Conservation (phyloP, 2,888 invertebrate species). For the Scotopteryx bipunctaria region DNA sequence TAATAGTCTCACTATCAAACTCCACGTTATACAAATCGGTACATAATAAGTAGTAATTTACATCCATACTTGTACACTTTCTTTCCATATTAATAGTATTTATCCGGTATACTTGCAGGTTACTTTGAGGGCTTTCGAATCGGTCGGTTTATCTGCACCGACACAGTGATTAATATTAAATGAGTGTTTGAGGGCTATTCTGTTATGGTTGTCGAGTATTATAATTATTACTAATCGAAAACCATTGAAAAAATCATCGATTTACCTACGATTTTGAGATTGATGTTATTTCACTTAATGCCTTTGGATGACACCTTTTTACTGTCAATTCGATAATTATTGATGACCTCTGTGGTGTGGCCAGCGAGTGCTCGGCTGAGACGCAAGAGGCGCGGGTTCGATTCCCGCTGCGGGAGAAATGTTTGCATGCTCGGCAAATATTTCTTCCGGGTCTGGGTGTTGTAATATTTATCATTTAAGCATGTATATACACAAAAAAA, state of each 20-base stretch:
- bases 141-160: slow-evolving; percentile 46
- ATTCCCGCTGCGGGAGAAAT: too few species aligned
- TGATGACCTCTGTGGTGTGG: too few species aligned
- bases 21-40: neutral
- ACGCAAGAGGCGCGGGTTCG: too few species aligned
- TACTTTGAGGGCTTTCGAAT: slow-evolving; percentile 44
- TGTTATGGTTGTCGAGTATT: slow-evolving; percentile 31
- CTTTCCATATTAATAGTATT: slow-evolving; percentile 20
- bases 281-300: too few species aligned
- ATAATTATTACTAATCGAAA: neutral
- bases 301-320: too few species aligned
- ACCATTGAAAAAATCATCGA: neutral
- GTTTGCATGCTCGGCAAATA: too few species aligned
- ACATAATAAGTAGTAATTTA: slow-evolving; percentile 1
- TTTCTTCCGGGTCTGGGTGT: too few species aligned
- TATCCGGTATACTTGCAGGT: slow-evolving; percentile 19
- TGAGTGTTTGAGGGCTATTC: slow-evolving; percentile 46
- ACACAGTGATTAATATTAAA: slow-evolving; percentile 49
- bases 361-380: too few species aligned
- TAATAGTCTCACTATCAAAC: neutral
- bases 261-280: too few species aligned
- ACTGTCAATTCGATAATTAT: too few species aligned
- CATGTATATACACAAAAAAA: too few species aligned
- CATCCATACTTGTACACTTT: slow-evolving; percentile 13
- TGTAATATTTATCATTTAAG: too few species aligned